These are phyloP conservation scores for Muscicapa striata DNA, from an alignment of 2,797 vertebrate genomes.

Conservation along the genomic window DNA sequence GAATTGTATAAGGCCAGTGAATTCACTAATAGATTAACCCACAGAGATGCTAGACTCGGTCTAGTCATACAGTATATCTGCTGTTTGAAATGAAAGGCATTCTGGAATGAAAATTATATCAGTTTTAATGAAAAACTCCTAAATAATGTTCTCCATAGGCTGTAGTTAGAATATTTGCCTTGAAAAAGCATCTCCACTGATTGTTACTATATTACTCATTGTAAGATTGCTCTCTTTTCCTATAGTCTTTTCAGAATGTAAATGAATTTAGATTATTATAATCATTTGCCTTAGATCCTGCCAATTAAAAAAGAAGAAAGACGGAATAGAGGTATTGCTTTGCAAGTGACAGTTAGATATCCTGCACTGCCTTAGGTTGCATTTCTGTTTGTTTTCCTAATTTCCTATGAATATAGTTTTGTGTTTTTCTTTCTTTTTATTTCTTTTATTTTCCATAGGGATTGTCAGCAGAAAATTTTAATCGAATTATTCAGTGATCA, in stretches of 20 bases:
- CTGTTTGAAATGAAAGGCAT: not conserved
- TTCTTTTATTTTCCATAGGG: not conserved
- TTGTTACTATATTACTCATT: not conserved
- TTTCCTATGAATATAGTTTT: slow-evolving; percentile 29
- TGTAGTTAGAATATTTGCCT: not conserved
- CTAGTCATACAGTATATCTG: not conserved
- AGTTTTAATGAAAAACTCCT: not conserved
- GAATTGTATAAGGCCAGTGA: not conserved
- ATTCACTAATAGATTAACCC: not conserved
- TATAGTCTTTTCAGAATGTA: not conserved
- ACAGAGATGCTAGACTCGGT: not conserved
- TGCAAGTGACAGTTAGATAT: slow-evolving; percentile 1
- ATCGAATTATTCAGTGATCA: not conserved
- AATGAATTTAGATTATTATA: slow-evolving; percentile 28
- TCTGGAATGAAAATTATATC: not conserved
- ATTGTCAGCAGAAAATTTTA: slow-evolving; percentile 38
- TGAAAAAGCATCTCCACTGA: not conserved
- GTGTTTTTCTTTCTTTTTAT: not conserved
- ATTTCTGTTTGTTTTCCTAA: slow-evolving; percentile 48
- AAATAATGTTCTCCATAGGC: not conserved
- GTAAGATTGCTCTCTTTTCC: not conserved
- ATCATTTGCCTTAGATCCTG: not conserved
- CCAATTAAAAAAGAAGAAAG: slow-evolving; percentile 32
- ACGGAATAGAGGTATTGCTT: not conserved
- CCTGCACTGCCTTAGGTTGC: not conserved